Base-by-base conservation (phyloP, 2,797 vertebrate species). In the Cichlasoma orientale region DNA sequence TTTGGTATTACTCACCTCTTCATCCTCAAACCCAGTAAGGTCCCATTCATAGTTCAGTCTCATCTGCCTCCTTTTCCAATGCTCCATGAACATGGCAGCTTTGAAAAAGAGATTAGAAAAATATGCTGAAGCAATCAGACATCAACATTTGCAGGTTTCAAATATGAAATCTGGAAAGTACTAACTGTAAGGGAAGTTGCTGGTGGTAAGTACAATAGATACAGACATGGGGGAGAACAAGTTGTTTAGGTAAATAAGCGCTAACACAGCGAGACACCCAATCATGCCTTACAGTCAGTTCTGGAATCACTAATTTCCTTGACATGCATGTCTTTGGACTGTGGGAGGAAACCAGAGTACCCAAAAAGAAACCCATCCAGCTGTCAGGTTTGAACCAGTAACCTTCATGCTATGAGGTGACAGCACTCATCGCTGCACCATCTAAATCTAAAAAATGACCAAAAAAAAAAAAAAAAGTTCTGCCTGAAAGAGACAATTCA, bases 81-180 rank as follows among this genome's bases (percentile, higher is more conserved):
- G 97, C 84, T 99, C 98, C 98, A 99, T 98, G 92, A 99, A 99
- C 90, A 98, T 98, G 86, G 98, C 98, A 21, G 98, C 98, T 99
- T 89, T n/a, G 80, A 92, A 76, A 13, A 27, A 85, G 4, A 72
- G 6, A 76, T 0, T 70, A 75, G 11, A n/a, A 18, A 50, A 50
- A 50, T 50, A 68, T 8, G 5, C 41, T 50, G 10, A 50, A 68
- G 23, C 41, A 68, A 68, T 2, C 41, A 8, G 25, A 68, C 16
- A 68, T 47, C 41, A 47, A 13, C 47, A 68, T 68, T 44, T 68
- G 25, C 18, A 68, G 29, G 16, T 19, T 68, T 68, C 18, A n/a
- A 68, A 68, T 68, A 68, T 68, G 12, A 47, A 47, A 12, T 29
- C 41, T 68, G 25, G 5, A 18, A 68, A 50, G 27, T 50, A 50